Percentiles rank a stretch among this genome's conserved stretches.
Evolutionary conservation across 2,888 invertebrate species (phyloP).

Genomic region (Nebria salina): DNA sequence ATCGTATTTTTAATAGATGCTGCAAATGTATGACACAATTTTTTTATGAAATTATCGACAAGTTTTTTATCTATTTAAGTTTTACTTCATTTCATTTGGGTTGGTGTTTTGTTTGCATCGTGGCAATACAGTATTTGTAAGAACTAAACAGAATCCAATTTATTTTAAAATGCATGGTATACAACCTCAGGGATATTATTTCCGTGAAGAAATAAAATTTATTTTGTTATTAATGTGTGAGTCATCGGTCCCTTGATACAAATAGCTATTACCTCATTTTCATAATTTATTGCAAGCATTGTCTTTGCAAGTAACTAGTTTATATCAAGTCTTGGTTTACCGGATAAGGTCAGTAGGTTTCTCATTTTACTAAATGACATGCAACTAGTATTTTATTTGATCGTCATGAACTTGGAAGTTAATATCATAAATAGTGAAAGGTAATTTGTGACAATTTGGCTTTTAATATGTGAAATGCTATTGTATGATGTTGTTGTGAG

Average conservation of each 20-base stretch:
- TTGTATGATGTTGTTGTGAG: too few species aligned
- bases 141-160: not conserved
- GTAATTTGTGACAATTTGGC: too few species aligned
- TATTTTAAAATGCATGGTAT: not conserved
- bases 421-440: not conserved
- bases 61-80: not conserved
- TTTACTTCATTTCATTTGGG: not conserved
- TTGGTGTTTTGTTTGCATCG: not conserved
- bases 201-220: not conserved
- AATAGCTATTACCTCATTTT: not conserved
- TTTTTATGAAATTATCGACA: not conserved
- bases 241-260: not conserved
- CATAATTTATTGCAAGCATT: not conserved
- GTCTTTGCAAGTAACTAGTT: not conserved
- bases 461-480: too few species aligned
- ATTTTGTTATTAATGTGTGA: not conserved
- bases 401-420: not conserved
- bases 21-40: not conserved
- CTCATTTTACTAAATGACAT: not conserved
- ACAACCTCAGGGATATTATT: not conserved
- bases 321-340: not conserved
- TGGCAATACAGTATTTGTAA: not conserved
- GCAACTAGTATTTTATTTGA: not conserved
- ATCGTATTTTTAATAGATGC: too few species aligned
- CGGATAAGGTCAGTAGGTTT: not conserved